These are phyloP conservation scores for Papilio aristodemus DNA, from an alignment of 1,140 invertebrate genomes.

Conservation along the genomic window DNA sequence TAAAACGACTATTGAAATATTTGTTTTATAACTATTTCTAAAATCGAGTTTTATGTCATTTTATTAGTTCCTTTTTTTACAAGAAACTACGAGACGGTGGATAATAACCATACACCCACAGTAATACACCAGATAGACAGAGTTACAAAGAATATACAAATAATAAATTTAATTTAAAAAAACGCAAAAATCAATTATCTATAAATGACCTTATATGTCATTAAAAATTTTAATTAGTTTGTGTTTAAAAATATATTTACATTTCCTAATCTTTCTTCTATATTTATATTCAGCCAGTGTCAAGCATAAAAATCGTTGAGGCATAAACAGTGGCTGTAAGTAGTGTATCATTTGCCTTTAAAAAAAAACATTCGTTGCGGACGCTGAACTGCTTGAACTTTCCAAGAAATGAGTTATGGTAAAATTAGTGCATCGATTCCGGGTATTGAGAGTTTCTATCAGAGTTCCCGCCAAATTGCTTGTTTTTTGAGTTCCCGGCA, in stretches of 20 bases:
- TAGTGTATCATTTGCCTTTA: conserved; percentile 7
- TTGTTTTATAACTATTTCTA: background rate
- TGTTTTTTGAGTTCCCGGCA: conserved; percentile 37
- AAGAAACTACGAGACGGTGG: too few species aligned
- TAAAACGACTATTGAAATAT: conserved; percentile 1
- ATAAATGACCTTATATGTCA: too few species aligned
- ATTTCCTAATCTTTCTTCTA: background rate
- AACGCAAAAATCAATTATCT: too few species aligned
- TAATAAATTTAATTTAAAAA: too few species aligned
- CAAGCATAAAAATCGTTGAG: conserved; percentile 26
- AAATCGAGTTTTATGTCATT: background rate
- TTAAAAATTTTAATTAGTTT: background rate
- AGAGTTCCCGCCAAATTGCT: conserved; percentile 43
- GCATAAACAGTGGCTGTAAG: conserved; percentile 20
- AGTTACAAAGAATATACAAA: too few species aligned
- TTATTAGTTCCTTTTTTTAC: background rate
- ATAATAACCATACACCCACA: too few species aligned
- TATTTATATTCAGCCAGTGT: conserved; percentile 18
- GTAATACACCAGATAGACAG: too few species aligned
- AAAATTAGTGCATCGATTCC: conserved; percentile 45
- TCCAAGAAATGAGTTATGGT: conserved; percentile 27
- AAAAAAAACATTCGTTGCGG: conserved; percentile 21
- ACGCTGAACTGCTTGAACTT: conserved; percentile 6
- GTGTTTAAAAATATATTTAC: too few species aligned
- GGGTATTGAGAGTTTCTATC: conserved; percentile 56